A percentile compares a stretch with the other conserved stretches of the same genome.
Evolutionary conservation across 64 coral and sea anemone species (phyloP).

Genomic region (Platygyra sinensis): DNA sequence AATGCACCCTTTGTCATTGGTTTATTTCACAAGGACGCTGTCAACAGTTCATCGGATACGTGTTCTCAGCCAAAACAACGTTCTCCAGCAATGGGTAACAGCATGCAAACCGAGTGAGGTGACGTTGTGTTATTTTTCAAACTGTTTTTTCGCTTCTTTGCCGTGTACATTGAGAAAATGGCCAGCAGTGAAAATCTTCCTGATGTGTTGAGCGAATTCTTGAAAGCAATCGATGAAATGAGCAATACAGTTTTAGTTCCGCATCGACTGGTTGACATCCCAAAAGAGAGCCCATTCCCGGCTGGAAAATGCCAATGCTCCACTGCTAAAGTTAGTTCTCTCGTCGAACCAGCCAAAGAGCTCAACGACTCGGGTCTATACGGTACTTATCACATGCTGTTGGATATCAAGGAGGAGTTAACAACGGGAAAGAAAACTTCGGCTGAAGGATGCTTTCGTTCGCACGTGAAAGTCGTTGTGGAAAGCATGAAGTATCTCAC

Average conservation of each 20-base stretch:
- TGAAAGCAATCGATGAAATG: constrained; percentile 29
- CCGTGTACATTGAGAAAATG: not conserved
- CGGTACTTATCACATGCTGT: constrained; percentile 45
- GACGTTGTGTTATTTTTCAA: not conserved
- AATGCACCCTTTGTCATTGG: not conserved
- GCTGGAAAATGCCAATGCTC: constrained; percentile 18
- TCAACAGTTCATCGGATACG: not conserved
- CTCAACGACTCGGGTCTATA: constrained; percentile 1
- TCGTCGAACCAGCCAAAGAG: constrained; percentile 20
- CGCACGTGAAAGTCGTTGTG: constrained; percentile 6
- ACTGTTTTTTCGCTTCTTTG: too few species aligned
- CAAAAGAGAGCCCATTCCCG: constrained; percentile 6
- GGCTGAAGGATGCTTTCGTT: constrained; percentile 25
- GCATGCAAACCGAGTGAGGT: not conserved
- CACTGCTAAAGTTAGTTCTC: not conserved
- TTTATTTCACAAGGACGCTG: not conserved
- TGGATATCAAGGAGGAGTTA: constrained; percentile 42
- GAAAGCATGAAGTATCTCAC: constrained; percentile 37
- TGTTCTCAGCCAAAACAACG: not conserved
- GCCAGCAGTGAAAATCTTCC: not conserved
- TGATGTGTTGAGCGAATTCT: constrained; percentile 15
- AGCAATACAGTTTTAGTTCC: constrained; percentile 31
- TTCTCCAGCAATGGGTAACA: not conserved
- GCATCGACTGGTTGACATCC: constrained; percentile 16
- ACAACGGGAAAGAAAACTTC: constrained; percentile 13